Conservation (phyloP, 1,140 invertebrate species). For the Pseudoatta argentina region DNA sequence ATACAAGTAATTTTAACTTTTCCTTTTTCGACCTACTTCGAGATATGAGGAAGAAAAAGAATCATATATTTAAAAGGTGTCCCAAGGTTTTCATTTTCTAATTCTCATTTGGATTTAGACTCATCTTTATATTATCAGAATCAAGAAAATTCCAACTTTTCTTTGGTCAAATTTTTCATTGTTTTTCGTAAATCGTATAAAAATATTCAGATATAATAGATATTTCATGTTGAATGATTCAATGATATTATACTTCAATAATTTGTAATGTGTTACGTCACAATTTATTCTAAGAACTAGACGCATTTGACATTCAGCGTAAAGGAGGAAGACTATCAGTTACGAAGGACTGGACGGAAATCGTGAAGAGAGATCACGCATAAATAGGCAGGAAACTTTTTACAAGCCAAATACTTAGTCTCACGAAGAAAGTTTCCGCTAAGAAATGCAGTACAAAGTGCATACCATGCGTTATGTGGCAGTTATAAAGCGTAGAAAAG, state of each 20-base stretch:
- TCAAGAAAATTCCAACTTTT: neutral
- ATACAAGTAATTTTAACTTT: neutral
- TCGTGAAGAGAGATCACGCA: neutral
- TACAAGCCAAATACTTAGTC: constrained; percentile 31
- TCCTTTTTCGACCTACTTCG: neutral
- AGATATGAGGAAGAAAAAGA: neutral
- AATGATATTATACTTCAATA: neutral
- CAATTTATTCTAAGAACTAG: constrained; percentile 23
- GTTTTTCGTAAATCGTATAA: neutral
- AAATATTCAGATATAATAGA: neutral
- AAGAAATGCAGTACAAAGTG: constrained; percentile 23
- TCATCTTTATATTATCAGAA: neutral
- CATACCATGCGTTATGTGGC: neutral
- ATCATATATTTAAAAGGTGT: neutral
- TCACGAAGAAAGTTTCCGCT: constrained; percentile 26
- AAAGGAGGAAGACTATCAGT: constrained; percentile 29
- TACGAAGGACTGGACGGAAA: constrained; percentile 10
- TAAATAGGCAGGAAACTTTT: constrained; percentile 38
- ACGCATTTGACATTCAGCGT: constrained; percentile 46
- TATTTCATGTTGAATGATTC: neutral
- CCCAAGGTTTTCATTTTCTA: neutral
- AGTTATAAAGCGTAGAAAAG: constrained; percentile 30
- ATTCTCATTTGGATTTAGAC: neutral
- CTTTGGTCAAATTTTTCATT: neutral
- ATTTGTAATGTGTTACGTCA: neutral